phyloP scores from a whole-genome alignment of 2,113 vertebrate genomes.

The Onychorhynchus coronatus region DNA sequence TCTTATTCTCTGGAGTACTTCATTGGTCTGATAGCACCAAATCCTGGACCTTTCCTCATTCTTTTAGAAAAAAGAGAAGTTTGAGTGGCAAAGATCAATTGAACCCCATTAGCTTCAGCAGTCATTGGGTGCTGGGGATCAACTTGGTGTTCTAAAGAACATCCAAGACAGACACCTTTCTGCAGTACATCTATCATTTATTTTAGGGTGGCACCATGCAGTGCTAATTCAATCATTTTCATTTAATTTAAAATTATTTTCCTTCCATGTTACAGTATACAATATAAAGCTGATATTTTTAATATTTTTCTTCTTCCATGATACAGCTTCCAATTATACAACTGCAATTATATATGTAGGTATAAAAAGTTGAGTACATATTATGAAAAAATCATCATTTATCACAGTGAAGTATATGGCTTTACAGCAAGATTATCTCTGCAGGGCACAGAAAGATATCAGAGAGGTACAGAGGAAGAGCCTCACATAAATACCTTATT shows the following conservation, averaged over 20 bases:
- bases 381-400: background rate
- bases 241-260: slow-evolving; percentile 39
- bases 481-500: background rate
- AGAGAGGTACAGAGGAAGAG: background rate
- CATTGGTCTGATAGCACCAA: background rate
- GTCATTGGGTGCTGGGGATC: background rate
- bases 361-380: background rate
- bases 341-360: background rate
- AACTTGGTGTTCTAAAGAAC: background rate
- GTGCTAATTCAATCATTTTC: slow-evolving; percentile 10
- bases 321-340: background rate
- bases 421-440: background rate
- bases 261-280: background rate
- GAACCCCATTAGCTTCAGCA: background rate
- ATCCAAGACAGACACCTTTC: background rate
- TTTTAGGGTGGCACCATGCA: background rate
- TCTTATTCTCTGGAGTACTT: background rate
- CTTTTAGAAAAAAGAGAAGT: background rate
- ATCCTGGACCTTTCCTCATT: background rate
- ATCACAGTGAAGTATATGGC: background rate
- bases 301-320: background rate
- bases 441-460: background rate
- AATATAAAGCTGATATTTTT: background rate
- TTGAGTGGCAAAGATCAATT: background rate
- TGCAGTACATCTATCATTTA: background rate